Conservation (phyloP, 2,888 invertebrate species). For the Tillus elongatus region DNA sequence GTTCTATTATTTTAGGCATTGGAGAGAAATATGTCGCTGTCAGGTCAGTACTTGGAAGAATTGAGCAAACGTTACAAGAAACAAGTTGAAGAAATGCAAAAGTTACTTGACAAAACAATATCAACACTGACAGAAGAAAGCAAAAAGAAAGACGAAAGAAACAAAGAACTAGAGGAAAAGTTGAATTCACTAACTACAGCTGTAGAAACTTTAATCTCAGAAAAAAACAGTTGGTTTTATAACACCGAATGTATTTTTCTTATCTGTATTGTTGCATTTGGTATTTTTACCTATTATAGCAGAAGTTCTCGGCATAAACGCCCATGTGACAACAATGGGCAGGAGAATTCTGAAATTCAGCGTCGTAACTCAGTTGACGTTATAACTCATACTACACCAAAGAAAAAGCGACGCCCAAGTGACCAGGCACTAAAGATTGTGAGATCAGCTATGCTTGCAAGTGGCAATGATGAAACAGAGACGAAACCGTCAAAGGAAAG, state of each 20-base stretch:
- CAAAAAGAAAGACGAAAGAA: constrained; percentile 65
- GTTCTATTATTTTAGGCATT: no score
- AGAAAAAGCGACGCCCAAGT: constrained; percentile 59
- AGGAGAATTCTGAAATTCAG: constrained; percentile 16
- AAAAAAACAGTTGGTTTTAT: constrained; percentile 56
- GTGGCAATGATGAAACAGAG: constrained; percentile 19
- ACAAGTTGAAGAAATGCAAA: constrained; percentile 92
- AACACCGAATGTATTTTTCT: constrained; percentile 49
- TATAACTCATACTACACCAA: constrained; percentile 47
- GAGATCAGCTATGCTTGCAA: constrained; percentile 19
- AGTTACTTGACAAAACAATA: constrained; percentile 70
- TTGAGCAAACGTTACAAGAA: constrained; percentile 90
- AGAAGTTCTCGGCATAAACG: constrained; percentile 9
- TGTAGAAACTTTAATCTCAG: constrained; percentile 51
- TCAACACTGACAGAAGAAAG: constrained; percentile 63
- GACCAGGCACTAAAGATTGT: constrained; percentile 58
- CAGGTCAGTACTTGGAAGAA: constrained; percentile 93
- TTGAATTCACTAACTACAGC: constrained; percentile 53
- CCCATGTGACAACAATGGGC: not conserved
- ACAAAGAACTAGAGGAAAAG: constrained; percentile 51
- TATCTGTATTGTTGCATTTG: constrained; percentile 44
- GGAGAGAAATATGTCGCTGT: constrained; percentile 94
- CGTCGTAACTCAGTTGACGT: constrained; percentile 61
- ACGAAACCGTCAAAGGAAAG: constrained; percentile 18
- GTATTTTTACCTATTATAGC: constrained; percentile 45